Percentiles rank a stretch among this genome's conserved stretches.
Conservation (phyloP, 2,888 invertebrate species). For the Aporophyla lueneburgensis region DNA sequence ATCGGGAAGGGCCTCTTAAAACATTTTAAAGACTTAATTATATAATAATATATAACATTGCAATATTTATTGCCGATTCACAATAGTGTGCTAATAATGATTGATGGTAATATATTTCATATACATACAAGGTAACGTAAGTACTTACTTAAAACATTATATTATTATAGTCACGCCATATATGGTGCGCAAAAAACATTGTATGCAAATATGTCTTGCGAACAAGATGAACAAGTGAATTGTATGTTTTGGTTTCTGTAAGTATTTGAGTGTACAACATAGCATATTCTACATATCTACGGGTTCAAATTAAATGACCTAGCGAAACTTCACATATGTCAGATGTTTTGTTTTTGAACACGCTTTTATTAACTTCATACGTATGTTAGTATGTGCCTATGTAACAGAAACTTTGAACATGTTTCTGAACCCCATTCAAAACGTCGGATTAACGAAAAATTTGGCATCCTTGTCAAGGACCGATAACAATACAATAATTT, state of each 20-base stretch:
- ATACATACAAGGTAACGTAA: neutral
- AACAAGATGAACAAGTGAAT: neutral
- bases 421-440: too few relatives aligned
- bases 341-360: too few relatives aligned
- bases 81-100: neutral
- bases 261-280: neutral
- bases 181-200: slow-evolving; percentile 22
- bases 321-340: neutral
- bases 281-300: neutral
- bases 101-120: slow-evolving; percentile 8
- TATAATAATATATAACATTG: too few relatives aligned
- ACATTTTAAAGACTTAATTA: too few relatives aligned
- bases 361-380: too few relatives aligned
- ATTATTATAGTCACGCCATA: neutral
- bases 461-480: too few relatives aligned
- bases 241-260: neutral
- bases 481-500: too few relatives aligned
- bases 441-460: too few relatives aligned
- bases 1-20: too few relatives aligned
- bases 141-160: neutral
- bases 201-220: slow-evolving; percentile 34
- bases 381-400: too few relatives aligned
- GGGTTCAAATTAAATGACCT: neutral
- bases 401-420: too few relatives aligned
- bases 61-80: slow-evolving; percentile 16